phyloP scores from a whole-genome alignment of 2,113 vertebrate genomes.

The Alosa alosa region DNA sequence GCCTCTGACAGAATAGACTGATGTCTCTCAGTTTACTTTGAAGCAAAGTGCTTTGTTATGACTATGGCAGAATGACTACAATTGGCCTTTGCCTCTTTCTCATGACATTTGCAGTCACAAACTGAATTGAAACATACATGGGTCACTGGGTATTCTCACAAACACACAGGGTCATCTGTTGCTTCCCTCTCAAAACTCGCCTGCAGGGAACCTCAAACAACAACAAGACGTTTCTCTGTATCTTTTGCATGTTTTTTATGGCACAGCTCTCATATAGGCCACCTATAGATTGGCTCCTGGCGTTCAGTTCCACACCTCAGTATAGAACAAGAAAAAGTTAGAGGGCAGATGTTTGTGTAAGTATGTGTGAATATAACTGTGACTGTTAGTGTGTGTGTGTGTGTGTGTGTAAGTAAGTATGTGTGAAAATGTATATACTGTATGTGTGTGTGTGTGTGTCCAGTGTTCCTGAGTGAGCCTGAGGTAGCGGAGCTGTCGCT shows the following conservation, averaged over 20 bases:
- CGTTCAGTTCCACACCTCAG: not conserved
- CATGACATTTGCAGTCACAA: too few relatives aligned
- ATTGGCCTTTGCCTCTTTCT: not conserved
- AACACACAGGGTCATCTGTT: too few relatives aligned
- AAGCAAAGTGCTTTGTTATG: not conserved
- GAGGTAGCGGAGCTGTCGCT: conserved; percentile 49
- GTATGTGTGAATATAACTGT: not conserved
- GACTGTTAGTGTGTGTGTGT: not conserved
- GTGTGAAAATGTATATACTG: not conserved
- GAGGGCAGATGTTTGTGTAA: not conserved
- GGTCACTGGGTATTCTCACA: too few relatives aligned
- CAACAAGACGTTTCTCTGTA: too few relatives aligned
- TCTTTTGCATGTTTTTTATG: not conserved
- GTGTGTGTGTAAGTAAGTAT: not conserved
- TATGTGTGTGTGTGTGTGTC: not conserved
- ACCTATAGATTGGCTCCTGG: not conserved
- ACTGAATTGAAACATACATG: not conserved
- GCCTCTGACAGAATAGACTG: not conserved
- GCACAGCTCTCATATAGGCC: not conserved
- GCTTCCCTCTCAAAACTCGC: too few relatives aligned
- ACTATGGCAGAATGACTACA: not conserved
- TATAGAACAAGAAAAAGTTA: not conserved
- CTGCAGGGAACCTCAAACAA: too few relatives aligned
- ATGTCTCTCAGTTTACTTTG: not conserved
- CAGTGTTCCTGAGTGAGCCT: conserved; percentile 26